Percentiles rank a stretch among this genome's conserved stretches.
These are phyloP conservation scores for Epinephelus coioides DNA, from an alignment of 2,797 vertebrate species.

Conservation along the genomic window DNA sequence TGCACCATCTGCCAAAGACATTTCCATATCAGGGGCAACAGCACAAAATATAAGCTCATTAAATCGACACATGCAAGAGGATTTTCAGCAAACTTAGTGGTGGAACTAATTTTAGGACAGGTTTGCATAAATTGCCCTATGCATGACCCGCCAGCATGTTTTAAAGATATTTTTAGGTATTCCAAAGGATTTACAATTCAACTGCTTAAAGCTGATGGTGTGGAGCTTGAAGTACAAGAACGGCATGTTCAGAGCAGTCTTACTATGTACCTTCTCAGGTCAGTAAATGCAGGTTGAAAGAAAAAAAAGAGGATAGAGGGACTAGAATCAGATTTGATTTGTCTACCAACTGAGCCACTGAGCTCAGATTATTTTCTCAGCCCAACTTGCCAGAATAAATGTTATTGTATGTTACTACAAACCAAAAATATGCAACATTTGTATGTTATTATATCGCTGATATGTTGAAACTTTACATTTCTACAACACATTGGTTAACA, in stretches of 20 bases:
- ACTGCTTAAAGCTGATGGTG: slow-evolving; percentile 1
- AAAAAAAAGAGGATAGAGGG: too few species aligned
- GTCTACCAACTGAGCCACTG: too few species aligned
- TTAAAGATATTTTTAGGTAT: slow-evolving; percentile 23
- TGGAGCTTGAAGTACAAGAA: not conserved
- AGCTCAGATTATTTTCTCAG: too few species aligned
- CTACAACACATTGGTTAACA: too few species aligned
- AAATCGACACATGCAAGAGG: slow-evolving; percentile 41
- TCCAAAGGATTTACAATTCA: slow-evolving; percentile 5
- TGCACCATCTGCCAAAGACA: slow-evolving; percentile 49
- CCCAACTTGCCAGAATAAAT: too few species aligned
- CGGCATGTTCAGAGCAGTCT: not conserved
- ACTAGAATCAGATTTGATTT: too few species aligned
- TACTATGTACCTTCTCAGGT: not conserved
- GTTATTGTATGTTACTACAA: too few species aligned
- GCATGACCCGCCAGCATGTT: slow-evolving; percentile 33
- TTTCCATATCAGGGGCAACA: slow-evolving; percentile 32
- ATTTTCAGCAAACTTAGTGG: slow-evolving; percentile 40
- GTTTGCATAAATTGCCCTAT: slow-evolving; percentile 50
- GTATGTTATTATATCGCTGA: too few species aligned
- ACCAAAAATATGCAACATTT: too few species aligned
- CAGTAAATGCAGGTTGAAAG: not conserved
- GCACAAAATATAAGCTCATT: slow-evolving; percentile 57
- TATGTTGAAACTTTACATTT: too few species aligned
- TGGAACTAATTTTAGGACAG: slow-evolving; percentile 39